Conservation (phyloP, 2,113 vertebrate genomes). For the Psittacula cyanocephala region DNA sequence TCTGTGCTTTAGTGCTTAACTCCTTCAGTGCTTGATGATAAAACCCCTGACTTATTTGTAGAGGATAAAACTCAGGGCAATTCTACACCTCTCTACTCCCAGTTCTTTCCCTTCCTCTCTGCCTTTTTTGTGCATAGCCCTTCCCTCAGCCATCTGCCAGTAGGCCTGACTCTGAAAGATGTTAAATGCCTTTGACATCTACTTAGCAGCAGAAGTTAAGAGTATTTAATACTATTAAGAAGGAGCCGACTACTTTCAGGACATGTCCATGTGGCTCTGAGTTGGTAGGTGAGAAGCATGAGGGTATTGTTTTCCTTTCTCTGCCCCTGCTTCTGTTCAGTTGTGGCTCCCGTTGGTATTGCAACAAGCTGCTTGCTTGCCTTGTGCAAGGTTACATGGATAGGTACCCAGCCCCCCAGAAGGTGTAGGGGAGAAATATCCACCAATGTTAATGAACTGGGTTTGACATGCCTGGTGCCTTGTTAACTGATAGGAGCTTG, state of each 20-base stretch:
- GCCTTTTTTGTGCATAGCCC: not conserved
- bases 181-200: constrained; percentile 33
- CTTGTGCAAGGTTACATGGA: not conserved
- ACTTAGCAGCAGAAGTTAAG: constrained; percentile 28
- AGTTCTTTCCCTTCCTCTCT: not conserved
- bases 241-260: not conserved
- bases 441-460: not conserved
- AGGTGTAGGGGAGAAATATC: not conserved
- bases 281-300: not conserved
- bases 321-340: not conserved
- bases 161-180: constrained; percentile 7
- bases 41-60: constrained; percentile 37
- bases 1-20: constrained; percentile 69
- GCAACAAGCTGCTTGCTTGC: not conserved
- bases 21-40: constrained; percentile 58
- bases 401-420: not conserved
- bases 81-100: not conserved
- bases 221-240: constrained; percentile 8
- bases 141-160: not conserved
- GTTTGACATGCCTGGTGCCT: not conserved
- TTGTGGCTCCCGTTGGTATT: not conserved
- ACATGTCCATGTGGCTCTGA: not conserved
- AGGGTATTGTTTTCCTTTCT: not conserved
- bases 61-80: constrained; percentile 68
- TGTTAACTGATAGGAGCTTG: not conserved